A percentile compares a stretch with the other conserved stretches of the same genome.
Conservation (phyloP, 2,113 vertebrate species). For the Myiozetetes cayanensis region DNA sequence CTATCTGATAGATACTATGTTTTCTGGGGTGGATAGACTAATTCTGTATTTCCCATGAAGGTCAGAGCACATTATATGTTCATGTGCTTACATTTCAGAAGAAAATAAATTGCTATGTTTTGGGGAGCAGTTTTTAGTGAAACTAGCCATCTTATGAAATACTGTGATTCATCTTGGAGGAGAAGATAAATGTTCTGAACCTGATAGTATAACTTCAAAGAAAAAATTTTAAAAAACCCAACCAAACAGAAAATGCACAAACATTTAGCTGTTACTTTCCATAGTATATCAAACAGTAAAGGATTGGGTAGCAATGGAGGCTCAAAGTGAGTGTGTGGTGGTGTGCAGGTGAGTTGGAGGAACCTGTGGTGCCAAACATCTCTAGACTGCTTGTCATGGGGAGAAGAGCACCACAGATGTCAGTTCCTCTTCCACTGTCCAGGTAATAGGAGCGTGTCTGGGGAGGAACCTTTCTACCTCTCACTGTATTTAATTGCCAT, state of each 20-base stretch:
- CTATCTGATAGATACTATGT: background rate
- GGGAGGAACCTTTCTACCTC: background rate
- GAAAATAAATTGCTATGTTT: background rate
- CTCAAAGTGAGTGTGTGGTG: background rate
- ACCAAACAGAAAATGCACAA: background rate
- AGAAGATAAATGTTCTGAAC: background rate
- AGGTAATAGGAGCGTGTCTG: background rate
- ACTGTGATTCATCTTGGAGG: background rate
- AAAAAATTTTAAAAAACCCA: too few species aligned
- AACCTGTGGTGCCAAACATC: background rate
- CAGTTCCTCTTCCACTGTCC: rapidly evolving
- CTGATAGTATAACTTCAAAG: background rate
- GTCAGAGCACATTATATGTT: background rate
- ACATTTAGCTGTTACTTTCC: background rate
- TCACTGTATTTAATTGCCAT: background rate
- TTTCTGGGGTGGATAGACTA: background rate
- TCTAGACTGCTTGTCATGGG: background rate
- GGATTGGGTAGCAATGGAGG: background rate
- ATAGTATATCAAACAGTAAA: background rate
- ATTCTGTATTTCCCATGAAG: background rate
- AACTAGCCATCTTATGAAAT: background rate
- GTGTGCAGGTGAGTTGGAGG: background rate
- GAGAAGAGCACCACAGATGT: background rate
- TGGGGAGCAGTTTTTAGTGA: background rate
- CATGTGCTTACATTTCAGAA: background rate